These are phyloP conservation scores for Buceros bicornis DNA, from an alignment of 2,797 vertebrate genomes.

Conservation along the genomic window DNA sequence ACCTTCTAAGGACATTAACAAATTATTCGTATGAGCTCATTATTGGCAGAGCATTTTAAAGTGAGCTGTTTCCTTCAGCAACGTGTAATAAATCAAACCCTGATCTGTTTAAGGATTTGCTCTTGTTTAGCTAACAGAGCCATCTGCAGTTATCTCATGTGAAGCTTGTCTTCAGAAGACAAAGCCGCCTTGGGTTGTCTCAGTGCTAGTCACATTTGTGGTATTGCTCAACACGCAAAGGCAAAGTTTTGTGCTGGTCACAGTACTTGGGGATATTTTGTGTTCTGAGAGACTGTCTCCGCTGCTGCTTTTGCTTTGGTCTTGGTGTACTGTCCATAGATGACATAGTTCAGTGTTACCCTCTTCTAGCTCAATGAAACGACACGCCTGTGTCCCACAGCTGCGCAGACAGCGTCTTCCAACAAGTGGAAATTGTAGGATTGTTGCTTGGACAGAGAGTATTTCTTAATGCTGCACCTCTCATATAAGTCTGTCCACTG, in stretches of 20 bases:
- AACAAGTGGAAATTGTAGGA: neutral
- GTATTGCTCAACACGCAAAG: neutral
- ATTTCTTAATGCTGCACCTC: neutral
- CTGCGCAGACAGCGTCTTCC: neutral
- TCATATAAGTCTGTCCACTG: neutral
- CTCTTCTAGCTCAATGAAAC: neutral
- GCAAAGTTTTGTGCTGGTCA: neutral
- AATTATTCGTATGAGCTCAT: neutral
- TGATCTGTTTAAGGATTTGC: neutral
- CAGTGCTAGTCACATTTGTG: neutral
- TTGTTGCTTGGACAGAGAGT: neutral
- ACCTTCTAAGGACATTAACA: neutral
- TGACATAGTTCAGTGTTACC: too few species aligned
- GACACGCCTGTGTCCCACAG: neutral
- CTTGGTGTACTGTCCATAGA: neutral
- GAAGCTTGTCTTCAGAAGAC: neutral
- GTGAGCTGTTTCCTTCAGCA: neutral
- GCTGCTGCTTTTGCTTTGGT: neutral
- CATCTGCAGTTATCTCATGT: neutral
- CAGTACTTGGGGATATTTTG: neutral
- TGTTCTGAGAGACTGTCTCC: neutral
- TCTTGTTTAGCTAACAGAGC: neutral
- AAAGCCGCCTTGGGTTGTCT: neutral
- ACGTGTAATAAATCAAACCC: neutral
- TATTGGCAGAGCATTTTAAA: neutral